phyloP scores from a whole-genome alignment of 2,113 vertebrate species.

The Leucosticte australis region DNA sequence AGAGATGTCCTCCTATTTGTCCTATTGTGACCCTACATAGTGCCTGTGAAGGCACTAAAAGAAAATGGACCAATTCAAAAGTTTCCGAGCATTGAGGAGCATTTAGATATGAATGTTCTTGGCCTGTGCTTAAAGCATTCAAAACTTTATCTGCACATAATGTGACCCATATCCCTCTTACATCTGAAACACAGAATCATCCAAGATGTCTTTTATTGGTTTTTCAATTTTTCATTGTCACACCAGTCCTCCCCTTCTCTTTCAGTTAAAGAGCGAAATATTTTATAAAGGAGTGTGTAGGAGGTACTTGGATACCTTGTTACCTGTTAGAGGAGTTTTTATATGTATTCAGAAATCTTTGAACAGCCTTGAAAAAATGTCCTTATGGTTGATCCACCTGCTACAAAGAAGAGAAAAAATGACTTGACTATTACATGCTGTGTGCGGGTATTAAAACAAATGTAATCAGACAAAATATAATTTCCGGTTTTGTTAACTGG shows the following conservation, averaged over 20 bases:
- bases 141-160: not conserved
- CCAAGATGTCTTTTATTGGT: not conserved
- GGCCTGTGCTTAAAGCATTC: not conserved
- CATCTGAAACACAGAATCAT: not conserved
- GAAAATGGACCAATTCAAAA: not conserved
- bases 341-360: not conserved
- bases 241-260: not conserved
- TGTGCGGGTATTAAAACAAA: not conserved
- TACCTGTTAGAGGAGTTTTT: not conserved
- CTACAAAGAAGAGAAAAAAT: not conserved
- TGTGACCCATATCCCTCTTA: not conserved
- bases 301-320: not conserved
- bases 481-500: not conserved
- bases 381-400: not conserved
- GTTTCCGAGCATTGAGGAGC: not conserved
- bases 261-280: not conserved
- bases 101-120: not conserved
- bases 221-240: not conserved
- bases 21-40: not conserved
- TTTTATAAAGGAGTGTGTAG: not conserved
- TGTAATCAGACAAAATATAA: not conserved
- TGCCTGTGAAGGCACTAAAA: not conserved
- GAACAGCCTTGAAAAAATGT: not conserved
- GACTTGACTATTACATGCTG: not conserved
- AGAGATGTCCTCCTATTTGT: not conserved